These are phyloP conservation scores for Drosophila anomalata DNA, from an alignment of 2,888 invertebrate species.

Conservation along the genomic window DNA sequence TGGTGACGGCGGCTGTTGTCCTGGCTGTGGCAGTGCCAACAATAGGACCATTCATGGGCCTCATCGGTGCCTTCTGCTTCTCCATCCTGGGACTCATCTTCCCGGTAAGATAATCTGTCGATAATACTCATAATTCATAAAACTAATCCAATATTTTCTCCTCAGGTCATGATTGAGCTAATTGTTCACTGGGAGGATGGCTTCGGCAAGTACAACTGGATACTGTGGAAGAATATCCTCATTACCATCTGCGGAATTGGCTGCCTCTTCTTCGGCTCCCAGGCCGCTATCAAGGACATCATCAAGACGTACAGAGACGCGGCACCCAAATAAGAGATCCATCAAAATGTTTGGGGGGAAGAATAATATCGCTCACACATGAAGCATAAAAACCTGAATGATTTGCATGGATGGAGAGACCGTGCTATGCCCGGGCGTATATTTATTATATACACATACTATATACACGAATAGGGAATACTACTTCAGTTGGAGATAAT, in stretches of 20 bases:
- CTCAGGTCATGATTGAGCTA: constrained; percentile 89
- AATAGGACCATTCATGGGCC: constrained; percentile 94
- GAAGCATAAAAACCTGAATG: background rate
- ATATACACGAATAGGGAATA: constrained; percentile 40
- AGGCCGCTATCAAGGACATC: constrained; percentile 87
- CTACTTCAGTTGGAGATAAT: constrained; percentile 30
- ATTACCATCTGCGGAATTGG: constrained; percentile 90
- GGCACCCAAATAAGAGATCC: constrained; percentile 46
- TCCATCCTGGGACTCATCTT: constrained; percentile 95
- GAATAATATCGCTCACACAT: constrained; percentile 12
- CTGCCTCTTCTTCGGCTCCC: constrained; percentile 93
- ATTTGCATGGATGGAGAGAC: constrained; percentile 23
- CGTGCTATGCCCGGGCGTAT: constrained; percentile 69
- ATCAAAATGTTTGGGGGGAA: constrained; percentile 4
- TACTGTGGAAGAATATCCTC: constrained; percentile 91
- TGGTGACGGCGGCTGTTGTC: constrained; percentile 86
- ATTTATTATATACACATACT: constrained; percentile 61
- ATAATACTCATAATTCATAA: background rate
- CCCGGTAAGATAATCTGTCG: constrained; percentile 85
- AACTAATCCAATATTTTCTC: background rate
- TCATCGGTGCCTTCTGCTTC: constrained; percentile 97
- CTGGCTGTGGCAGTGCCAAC: constrained; percentile 94
- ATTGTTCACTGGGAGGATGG: constrained; percentile 94
- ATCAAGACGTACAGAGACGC: constrained; percentile 76
- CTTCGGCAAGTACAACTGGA: constrained; percentile 89